Percentiles rank a stretch among this genome's conserved stretches.
Evolutionary conservation across 2,113 vertebrate genomes (phyloP).

Genomic region (Albula glossodonta): DNA sequence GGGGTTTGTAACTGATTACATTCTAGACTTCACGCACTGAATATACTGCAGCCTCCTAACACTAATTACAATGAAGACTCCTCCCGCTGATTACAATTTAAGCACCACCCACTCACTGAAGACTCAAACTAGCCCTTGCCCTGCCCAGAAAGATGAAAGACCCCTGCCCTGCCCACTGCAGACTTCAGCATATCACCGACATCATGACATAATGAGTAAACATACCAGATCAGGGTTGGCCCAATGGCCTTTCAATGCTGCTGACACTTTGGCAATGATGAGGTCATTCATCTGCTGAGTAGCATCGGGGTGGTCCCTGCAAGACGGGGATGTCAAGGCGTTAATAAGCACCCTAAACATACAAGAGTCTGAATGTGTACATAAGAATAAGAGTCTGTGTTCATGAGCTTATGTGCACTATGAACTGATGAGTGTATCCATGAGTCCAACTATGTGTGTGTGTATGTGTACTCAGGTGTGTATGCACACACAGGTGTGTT

Average conservation of each 20-base stretch:
- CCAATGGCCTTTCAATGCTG: constrained; percentile 96
- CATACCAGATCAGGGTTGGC: constrained; percentile 96
- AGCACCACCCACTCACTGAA: neutral
- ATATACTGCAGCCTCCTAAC: too few relatives aligned
- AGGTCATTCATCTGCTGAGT: constrained; percentile 98
- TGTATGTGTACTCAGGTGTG: neutral
- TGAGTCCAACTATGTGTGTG: neutral
- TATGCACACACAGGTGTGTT: neutral
- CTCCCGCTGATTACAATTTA: neutral
- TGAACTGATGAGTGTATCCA: neutral
- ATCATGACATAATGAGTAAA: neutral
- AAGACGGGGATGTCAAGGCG: neutral
- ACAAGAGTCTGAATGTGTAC: neutral
- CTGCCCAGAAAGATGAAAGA: neutral
- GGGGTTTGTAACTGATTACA: neutral
- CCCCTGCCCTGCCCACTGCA: neutral
- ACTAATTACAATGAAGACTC: neutral
- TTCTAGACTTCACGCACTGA: neutral
- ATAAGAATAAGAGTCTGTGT: neutral
- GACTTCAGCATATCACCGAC: neutral
- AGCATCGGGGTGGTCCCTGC: constrained; percentile 94
- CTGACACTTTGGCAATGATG: constrained; percentile 93
- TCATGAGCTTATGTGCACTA: neutral
- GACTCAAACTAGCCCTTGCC: neutral
- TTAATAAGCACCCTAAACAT: too few relatives aligned